phyloP scores from a whole-genome alignment of 2,888 invertebrate genomes.

The Abscondita cerata region DNA sequence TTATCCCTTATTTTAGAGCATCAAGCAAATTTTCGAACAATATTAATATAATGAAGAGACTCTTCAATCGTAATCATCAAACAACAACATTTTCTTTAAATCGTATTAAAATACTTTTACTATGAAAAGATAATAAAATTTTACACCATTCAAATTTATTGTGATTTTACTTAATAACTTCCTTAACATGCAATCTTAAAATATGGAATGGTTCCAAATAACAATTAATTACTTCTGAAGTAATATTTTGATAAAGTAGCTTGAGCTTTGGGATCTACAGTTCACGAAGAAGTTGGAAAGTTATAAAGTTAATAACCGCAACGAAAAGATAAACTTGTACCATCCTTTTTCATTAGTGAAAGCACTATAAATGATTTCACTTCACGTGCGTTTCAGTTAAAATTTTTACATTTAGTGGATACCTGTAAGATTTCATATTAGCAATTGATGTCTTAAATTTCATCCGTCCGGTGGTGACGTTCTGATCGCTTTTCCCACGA shows the following conservation, averaged over 20 bases:
- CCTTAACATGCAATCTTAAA: constrained; percentile 25
- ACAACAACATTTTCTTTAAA: too few relatives aligned
- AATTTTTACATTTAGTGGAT: constrained; percentile 15
- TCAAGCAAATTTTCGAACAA: not conserved
- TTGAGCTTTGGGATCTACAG: constrained; percentile 47
- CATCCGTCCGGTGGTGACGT: constrained; percentile 37
- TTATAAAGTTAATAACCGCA: constrained; percentile 52
- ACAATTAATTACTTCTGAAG: constrained; percentile 54
- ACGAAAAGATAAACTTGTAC: constrained; percentile 54
- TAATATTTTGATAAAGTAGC: constrained; percentile 55
- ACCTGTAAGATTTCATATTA: constrained; percentile 39
- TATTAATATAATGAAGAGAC: too few relatives aligned
- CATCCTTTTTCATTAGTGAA: constrained; percentile 55
- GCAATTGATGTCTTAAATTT: constrained; percentile 31
- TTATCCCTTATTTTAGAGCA: not conserved
- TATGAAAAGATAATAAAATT: too few relatives aligned
- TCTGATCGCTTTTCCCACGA: constrained; percentile 48
- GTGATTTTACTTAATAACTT: constrained; percentile 2
- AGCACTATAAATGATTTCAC: too few relatives aligned
- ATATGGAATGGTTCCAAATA: constrained; percentile 46
- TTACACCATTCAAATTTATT: not conserved
- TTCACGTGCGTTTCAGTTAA: too few relatives aligned
- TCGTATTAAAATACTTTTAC: too few relatives aligned
- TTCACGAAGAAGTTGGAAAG: constrained; percentile 49
- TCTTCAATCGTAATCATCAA: too few relatives aligned